These are phyloP conservation scores for Drosophila greeni DNA, from an alignment of 2,888 invertebrate species.

Conservation along the genomic window DNA sequence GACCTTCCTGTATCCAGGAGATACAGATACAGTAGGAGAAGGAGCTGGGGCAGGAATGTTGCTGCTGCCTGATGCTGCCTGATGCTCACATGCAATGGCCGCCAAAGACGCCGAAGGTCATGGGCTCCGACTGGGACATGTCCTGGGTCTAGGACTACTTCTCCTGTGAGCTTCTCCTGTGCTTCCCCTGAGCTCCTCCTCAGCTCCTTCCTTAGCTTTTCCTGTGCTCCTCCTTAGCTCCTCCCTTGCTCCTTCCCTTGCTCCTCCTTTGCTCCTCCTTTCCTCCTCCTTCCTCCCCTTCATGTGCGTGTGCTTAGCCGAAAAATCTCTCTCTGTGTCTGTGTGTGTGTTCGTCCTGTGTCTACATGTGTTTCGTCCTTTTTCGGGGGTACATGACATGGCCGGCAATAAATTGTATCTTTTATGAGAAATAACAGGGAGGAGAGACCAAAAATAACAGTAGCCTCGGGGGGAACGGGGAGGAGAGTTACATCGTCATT, in stretches of 20 bases:
- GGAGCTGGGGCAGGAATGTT: slow-evolving; percentile 1
- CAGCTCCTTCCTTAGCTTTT: no score
- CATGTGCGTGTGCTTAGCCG: slow-evolving; percentile 31
- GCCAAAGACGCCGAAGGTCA: slow-evolving; percentile 68
- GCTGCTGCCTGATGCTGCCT: not conserved
- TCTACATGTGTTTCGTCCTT: slow-evolving; percentile 45
- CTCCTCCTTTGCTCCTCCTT: no score
- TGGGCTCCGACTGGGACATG: slow-evolving; percentile 31
- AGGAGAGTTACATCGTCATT: slow-evolving; percentile 30
- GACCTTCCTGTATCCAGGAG: slow-evolving; percentile 7
- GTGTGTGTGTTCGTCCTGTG: slow-evolving; percentile 22
- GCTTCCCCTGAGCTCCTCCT: no score
- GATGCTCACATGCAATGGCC: slow-evolving; percentile 49
- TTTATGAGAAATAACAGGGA: slow-evolving; percentile 54
- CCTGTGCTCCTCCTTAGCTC: no score
- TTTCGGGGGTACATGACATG: slow-evolving; percentile 51
- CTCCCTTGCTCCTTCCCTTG: no score
- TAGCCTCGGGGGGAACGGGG: slow-evolving; percentile 22
- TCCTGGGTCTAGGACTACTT: not conserved
- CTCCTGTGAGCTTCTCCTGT: not conserved
- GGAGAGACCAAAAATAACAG: slow-evolving; percentile 58
- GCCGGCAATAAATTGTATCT: slow-evolving; percentile 72
- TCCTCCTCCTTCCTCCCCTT: no score
- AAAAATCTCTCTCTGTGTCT: slow-evolving; percentile 23
- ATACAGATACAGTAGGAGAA: not conserved